Percentiles rank a stretch among this genome's conserved stretches.
phyloP scores from a whole-genome alignment of 2,888 invertebrate genomes.

The Chironomus tentans region DNA sequence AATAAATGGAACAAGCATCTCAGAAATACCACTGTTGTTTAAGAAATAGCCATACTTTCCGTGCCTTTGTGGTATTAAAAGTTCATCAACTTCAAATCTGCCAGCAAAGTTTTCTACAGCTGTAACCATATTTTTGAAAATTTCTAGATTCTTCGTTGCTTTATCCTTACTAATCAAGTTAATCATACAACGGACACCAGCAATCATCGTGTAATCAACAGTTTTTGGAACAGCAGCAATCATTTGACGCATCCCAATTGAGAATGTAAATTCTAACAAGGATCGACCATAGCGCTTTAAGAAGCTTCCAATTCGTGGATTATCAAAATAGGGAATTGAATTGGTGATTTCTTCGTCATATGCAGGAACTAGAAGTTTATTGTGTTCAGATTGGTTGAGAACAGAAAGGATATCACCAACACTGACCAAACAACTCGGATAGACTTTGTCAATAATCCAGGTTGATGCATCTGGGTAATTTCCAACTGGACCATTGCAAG shows the following conservation, averaged over 20 bases:
- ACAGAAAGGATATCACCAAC: background rate
- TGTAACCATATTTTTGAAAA: background rate
- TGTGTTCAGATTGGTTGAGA: background rate
- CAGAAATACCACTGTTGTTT: background rate
- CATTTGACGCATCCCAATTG: slow-evolving; percentile 8
- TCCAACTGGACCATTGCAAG: slow-evolving; percentile 1
- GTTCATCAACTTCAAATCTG: background rate
- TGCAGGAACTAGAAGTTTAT: background rate
- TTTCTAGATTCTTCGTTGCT: background rate
- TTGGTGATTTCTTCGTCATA: background rate
- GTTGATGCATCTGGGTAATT: background rate
- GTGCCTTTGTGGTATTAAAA: background rate
- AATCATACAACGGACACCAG: background rate
- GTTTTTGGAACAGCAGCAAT: background rate
- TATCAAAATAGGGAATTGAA: background rate
- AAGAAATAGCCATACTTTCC: background rate
- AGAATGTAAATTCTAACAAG: background rate
- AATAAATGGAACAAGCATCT: background rate
- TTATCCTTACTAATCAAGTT: background rate
- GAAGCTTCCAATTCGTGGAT: background rate
- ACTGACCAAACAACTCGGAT: background rate
- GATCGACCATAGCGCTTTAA: background rate
- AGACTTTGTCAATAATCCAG: background rate
- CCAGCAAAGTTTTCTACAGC: background rate
- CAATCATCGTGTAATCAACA: background rate